Percentiles rank a stretch among this genome's conserved stretches.
Evolutionary conservation across 2,113 vertebrate genomes (phyloP).

Genomic region (Apodemus speciosus): DNA sequence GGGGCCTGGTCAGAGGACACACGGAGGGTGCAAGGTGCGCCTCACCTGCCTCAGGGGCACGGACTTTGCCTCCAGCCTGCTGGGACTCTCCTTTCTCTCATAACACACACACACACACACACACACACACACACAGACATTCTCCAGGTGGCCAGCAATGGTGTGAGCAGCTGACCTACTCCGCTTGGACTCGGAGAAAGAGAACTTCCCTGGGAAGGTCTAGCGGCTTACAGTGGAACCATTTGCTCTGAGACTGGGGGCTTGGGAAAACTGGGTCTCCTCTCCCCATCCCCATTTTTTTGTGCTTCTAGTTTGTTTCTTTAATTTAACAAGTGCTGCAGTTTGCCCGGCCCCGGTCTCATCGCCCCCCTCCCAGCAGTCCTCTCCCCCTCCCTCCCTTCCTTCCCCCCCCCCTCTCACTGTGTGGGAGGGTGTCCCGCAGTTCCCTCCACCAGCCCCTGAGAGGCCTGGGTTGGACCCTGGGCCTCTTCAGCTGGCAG

Average conservation of each 20-base stretch:
- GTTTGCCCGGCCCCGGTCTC: slow-evolving; percentile 27
- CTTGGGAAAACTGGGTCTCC: slow-evolving; percentile 64
- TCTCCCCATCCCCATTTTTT: slow-evolving; percentile 55
- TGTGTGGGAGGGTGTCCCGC: not conserved
- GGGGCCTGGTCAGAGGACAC: slow-evolving; percentile 68
- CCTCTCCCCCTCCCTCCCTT: too few species aligned
- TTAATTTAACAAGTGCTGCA: slow-evolving; percentile 77
- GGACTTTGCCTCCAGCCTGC: slow-evolving; percentile 58
- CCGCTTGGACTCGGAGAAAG: slow-evolving; percentile 65
- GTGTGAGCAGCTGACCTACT: slow-evolving; percentile 57
- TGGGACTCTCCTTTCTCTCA: slow-evolving; percentile 50
- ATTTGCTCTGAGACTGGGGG: slow-evolving; percentile 26
- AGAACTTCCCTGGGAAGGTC: slow-evolving; percentile 63
- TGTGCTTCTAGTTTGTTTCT: slow-evolving; percentile 76
- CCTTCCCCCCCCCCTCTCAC: too few species aligned
- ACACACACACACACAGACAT: not conserved
- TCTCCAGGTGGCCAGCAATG: slow-evolving; percentile 55
- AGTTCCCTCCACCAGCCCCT: slow-evolving; percentile 41
- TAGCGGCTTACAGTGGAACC: slow-evolving; percentile 53
- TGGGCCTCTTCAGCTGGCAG: slow-evolving; percentile 44
- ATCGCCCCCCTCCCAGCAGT: slow-evolving; percentile 2
- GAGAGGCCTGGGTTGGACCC: slow-evolving; percentile 65
- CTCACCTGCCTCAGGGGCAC: slow-evolving; percentile 51
- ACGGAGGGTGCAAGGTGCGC: slow-evolving; percentile 62
- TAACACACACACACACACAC: not conserved